Conservation (phyloP, 2,888 invertebrate genomes). For the Drosophila antonietae region DNA sequence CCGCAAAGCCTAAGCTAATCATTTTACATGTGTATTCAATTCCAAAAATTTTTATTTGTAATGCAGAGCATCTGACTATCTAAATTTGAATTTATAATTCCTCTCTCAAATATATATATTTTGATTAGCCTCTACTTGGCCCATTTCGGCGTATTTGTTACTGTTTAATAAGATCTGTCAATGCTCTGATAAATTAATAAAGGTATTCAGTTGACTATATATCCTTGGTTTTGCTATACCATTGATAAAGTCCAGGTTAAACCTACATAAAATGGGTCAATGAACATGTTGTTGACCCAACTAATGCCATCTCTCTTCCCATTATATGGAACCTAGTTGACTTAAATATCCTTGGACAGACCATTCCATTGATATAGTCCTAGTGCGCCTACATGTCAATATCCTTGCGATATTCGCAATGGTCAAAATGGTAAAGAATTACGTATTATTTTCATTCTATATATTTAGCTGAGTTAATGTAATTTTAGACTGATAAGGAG, state of each 20-base stretch:
- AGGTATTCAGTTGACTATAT: background rate
- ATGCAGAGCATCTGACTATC: background rate
- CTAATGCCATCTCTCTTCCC: background rate
- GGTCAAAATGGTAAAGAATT: background rate
- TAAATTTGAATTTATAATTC: background rate
- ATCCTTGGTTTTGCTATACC: background rate
- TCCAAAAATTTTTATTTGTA: background rate
- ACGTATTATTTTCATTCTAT: background rate
- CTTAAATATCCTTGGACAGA: background rate
- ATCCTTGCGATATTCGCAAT: background rate
- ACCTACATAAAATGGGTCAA: background rate
- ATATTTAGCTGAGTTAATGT: background rate
- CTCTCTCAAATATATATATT: background rate
- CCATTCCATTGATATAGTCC: background rate
- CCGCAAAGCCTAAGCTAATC: slow-evolving; percentile 27
- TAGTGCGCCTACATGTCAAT: background rate
- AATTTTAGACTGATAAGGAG: background rate
- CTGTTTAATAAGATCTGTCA: background rate
- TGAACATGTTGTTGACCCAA: background rate
- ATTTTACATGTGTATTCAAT: background rate
- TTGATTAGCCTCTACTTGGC: no score
- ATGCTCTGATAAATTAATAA: background rate
- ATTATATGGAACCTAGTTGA: background rate
- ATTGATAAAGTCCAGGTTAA: background rate
- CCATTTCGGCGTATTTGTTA: background rate